These are phyloP conservation scores for Holothuria leucospilota DNA, from an alignment of 53 echinoderm and acorn worm species.

Conservation along the genomic window DNA sequence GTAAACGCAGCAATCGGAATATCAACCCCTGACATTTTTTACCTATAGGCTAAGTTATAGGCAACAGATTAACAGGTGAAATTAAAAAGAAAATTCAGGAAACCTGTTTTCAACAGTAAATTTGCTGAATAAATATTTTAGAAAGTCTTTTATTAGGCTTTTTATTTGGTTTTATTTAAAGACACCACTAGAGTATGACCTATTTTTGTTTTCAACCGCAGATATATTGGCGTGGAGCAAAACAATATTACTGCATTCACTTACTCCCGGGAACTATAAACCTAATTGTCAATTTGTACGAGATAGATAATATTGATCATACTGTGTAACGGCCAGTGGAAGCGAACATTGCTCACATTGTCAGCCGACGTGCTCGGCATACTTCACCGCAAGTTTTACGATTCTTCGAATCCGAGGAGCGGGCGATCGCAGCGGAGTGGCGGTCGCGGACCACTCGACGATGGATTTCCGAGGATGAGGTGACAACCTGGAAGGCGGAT, in stretches of 20 bases:
- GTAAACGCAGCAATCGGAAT: too few species aligned
- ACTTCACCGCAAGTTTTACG: slow-evolving; percentile 25
- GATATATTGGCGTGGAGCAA: too few species aligned
- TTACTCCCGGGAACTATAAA: slow-evolving; percentile 25
- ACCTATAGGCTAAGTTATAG: too few species aligned
- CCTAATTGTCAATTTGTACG: slow-evolving; percentile 41
- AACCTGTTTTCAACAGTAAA: too few species aligned
- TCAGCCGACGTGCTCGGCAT: slow-evolving; percentile 23
- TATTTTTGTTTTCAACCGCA: too few species aligned
- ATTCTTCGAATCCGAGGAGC: slow-evolving; percentile 12
- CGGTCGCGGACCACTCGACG: slow-evolving; percentile 26
- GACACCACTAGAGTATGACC: too few species aligned
- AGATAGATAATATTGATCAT: neutral
- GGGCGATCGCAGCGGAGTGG: neutral
- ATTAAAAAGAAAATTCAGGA: too few species aligned
- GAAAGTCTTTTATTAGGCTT: too few species aligned
- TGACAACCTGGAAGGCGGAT: neutral
- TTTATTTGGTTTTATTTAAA: too few species aligned
- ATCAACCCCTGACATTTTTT: too few species aligned
- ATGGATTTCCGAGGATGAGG: neutral
- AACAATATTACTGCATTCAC: neutral
- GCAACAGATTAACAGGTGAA: too few species aligned
- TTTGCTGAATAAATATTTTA: too few species aligned
- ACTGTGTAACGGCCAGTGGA: neutral
- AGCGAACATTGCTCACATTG: slow-evolving; percentile 3